Evolutionary conservation across 2,888 invertebrate genomes (phyloP).

Genomic region (Parnassius mnemosyne): DNA sequence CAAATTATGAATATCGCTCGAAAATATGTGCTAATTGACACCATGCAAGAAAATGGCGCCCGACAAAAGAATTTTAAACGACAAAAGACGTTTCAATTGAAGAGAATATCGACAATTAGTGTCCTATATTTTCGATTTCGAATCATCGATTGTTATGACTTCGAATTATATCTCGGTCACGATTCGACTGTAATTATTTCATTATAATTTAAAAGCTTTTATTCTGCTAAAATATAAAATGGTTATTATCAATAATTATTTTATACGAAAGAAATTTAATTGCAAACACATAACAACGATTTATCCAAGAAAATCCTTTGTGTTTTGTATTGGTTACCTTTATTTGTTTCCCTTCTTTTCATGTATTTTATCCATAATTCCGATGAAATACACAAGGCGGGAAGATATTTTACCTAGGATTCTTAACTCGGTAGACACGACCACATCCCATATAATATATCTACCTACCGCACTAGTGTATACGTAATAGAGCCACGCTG

Average conservation of each 20-base stretch:
- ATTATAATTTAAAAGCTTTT: constrained; percentile 3
- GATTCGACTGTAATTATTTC: constrained; percentile 15
- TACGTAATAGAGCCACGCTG: too few relatives aligned
- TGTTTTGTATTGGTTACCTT: too few relatives aligned
- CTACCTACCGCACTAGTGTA: too few relatives aligned
- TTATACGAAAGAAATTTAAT: neutral
- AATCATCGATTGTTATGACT: constrained; percentile 11
- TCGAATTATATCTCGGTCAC: constrained; percentile 11
- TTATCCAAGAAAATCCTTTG: too few relatives aligned
- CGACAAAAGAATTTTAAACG: constrained; percentile 38
- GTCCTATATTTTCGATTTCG: constrained; percentile 11
- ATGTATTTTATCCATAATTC: too few relatives aligned
- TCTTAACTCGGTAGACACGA: too few relatives aligned
- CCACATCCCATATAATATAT: too few relatives aligned
- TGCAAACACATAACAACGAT: too few relatives aligned
- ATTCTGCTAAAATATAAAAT: constrained; percentile 7
- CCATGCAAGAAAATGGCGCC: constrained; percentile 33
- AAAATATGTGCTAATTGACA: constrained; percentile 36
- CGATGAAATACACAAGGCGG: too few relatives aligned
- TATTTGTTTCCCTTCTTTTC: too few relatives aligned
- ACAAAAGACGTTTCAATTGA: constrained; percentile 57
- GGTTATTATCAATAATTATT: neutral
- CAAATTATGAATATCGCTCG: constrained; percentile 20
- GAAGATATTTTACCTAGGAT: too few relatives aligned
- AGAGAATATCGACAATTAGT: constrained; percentile 41